Base-by-base conservation (phyloP, 2,888 invertebrate species). In the Bugula neritina region DNA sequence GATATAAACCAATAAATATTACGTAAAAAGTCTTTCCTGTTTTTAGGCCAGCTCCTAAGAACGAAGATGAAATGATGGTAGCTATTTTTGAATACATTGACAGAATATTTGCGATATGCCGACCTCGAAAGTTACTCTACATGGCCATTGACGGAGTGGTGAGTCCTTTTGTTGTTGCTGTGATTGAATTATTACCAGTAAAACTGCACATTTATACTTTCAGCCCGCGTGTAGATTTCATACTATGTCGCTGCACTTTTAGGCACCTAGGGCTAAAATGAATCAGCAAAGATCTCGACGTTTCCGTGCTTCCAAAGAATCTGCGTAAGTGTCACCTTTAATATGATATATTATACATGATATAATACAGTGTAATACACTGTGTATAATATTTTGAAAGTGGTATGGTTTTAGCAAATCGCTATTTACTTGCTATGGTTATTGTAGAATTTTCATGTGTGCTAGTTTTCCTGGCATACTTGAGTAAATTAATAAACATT, bases 61-160 rank as follows among this genome's bases (percentile, higher is more conserved):
- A 95, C 86, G 99, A 99, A 84, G 97, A 98, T 81, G 99, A 99
- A 87, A 99, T 99, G 99, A 99, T 99, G 96, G 89, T 95, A 69
- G 93, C 94, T 69, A 99, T 99, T 81, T 99, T 99, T 84, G 97
- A 97, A 80, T 98, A 96, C 84, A 97, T 99, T 76, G 99, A 99
- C 85, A 87, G 97, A 73, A 87, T 99, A 74, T 93, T 98, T 85
- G 88, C 90, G 69, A 96, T 97, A 79, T 94, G 96, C 0, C 87
- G 96, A 76, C 97, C 97, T 0, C 77, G 86, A 79, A 94, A 94
- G 83, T 77, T 99, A 63, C 86, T 99, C 75, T 99, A 99, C 85
- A 98, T 99, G 98, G 99, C 99, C 71, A 97, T 99, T 84, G 99
- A 99, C 87, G 99, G 99, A 27, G 98, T 99, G 78, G 90, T 90